Base-by-base conservation (phyloP, 1,140 invertebrate genomes). In the Araneus ventricosus region DNA sequence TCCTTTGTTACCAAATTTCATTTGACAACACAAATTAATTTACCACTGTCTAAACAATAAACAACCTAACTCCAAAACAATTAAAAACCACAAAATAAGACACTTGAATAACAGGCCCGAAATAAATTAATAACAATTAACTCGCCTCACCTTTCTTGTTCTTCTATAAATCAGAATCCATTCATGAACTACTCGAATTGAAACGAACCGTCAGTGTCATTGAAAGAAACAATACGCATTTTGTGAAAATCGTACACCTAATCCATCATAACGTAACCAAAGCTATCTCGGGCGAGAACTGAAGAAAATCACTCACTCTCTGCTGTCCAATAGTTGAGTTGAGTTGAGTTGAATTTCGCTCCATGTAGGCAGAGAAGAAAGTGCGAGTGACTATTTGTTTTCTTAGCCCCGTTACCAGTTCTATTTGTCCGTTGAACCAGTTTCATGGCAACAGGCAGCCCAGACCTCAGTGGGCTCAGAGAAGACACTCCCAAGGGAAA, bases 371-470 rank as follows among this genome's bases (percentile, higher is more conserved):
- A 34, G 70, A 34, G 27, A 24, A 34, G 30, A 75, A 63, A 63
- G 59, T 63, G 34, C 30, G 59, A 75, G 30, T 37, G 30, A 34
- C 45, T 84, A 22, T 41, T 84, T 84, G 80, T 84, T 84, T 84
- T 84, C 37, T 84, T 84, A 84, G 80, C 80, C 80, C 45, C 80
- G 80, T 45, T 84, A n/a, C 70, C 45, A 52, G 45, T 45, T 84
- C 80, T 30, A 84, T 84, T 84, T 27, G 80, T 84, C 80, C 80
- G 45, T 39, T 84, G 80, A 84, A 84, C 80, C 80, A 84, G 80
- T 84, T 84, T 45, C 80, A 39, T 52, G 80, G 27, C 41, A 52
- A 84, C n/a, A 14, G 27, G 45, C 39, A 84, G 39, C 37, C 45
- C 80, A 80, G 34, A 80, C 79, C 39, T 84, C 10, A 45, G 45